Percentiles rank a stretch among this genome's conserved stretches.
These are phyloP conservation scores for Macroramphosus scolopax DNA, from an alignment of 2,797 vertebrate genomes.

Conservation along the genomic window DNA sequence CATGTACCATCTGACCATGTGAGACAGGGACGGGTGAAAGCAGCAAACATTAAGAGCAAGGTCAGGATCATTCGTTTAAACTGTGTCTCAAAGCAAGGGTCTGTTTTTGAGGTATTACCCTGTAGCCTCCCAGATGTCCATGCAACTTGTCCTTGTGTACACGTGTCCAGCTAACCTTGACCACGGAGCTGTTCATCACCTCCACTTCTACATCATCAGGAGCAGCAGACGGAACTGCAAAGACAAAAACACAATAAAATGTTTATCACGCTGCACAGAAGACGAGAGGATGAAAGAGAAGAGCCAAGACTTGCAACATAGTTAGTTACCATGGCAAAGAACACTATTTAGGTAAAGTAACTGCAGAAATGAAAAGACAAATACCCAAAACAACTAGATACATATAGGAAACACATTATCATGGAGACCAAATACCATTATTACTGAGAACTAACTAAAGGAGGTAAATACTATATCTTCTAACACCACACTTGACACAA, in stretches of 20 bases:
- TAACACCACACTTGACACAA: constrained; percentile 24
- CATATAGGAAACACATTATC: too few species aligned
- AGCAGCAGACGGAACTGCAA: constrained; percentile 88
- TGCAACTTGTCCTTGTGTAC: constrained; percentile 91
- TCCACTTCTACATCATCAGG: constrained; percentile 84
- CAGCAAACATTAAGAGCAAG: constrained; percentile 41
- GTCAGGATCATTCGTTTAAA: constrained; percentile 63
- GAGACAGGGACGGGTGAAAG: constrained; percentile 31
- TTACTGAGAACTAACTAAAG: background rate
- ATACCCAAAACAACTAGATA: too few species aligned
- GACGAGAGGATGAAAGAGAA: background rate
- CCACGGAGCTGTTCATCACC: constrained; percentile 86
- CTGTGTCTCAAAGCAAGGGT: constrained; percentile 63
- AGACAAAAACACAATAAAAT: constrained; percentile 40
- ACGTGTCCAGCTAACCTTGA: constrained; percentile 87
- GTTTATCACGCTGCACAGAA: constrained; percentile 5
- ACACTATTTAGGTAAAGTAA: too few species aligned
- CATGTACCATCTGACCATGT: constrained; percentile 9
- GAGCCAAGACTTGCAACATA: too few species aligned
- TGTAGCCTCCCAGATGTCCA: constrained; percentile 93
- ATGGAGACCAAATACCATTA: too few species aligned
- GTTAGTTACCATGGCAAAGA: too few species aligned
- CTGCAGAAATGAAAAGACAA: too few species aligned
- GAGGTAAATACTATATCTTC: background rate
- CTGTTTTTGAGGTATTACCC: constrained; percentile 77